Conservation (phyloP, 2,797 vertebrate genomes). For the Aeoliscus strigatus region DNA sequence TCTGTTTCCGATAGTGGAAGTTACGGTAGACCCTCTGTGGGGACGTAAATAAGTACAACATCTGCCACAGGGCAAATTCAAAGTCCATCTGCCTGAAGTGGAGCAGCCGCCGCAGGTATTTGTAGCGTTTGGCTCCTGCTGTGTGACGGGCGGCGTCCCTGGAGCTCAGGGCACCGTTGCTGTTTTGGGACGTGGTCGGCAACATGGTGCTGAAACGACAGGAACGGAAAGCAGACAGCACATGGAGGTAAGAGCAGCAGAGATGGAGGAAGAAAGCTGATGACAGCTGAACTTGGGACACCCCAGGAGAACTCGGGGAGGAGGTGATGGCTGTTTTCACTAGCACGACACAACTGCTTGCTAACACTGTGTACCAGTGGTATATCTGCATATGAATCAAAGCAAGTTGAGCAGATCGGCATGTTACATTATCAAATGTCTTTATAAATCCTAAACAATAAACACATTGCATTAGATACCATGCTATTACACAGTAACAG, state of each 20-base stretch:
- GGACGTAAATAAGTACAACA: slow-evolving; percentile 95
- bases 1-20: slow-evolving; percentile 98
- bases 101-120: slow-evolving; percentile 89
- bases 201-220: slow-evolving; percentile 78
- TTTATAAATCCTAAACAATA: too few relatives aligned
- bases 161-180: slow-evolving; percentile 75
- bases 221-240: background rate
- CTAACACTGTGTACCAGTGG: too few relatives aligned
- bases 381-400: too few relatives aligned
- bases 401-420: too few relatives aligned
- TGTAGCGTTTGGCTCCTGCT: slow-evolving; percentile 93
- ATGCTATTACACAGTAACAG: too few relatives aligned
- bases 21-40: slow-evolving; percentile 97
- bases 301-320: too few relatives aligned
- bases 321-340: too few relatives aligned
- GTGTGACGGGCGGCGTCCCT: slow-evolving; percentile 89
- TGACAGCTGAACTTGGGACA: background rate
- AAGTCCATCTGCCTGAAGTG: slow-evolving; percentile 95
- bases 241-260: too few relatives aligned
- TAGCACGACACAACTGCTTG: too few relatives aligned
- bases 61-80: slow-evolving; percentile 96
- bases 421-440: too few relatives aligned
- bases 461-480: too few relatives aligned
- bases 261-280: too few relatives aligned
- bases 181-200: slow-evolving; percentile 80